Evolutionary conservation across 2,113 vertebrate genomes (phyloP).

Genomic region (Etia nguti): DNA sequence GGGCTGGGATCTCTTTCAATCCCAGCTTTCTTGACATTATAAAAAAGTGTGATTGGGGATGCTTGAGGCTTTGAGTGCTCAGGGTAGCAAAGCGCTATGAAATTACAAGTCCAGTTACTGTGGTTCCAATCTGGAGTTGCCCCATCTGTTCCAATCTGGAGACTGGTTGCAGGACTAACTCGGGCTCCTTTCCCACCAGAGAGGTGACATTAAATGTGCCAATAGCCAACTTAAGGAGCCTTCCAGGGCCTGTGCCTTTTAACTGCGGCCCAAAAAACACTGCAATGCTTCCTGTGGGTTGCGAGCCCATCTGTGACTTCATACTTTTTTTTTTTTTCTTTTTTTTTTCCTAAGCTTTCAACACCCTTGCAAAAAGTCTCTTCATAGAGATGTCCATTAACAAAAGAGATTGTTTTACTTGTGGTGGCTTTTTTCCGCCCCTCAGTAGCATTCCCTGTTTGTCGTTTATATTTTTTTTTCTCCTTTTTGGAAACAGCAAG

Average conservation of each 20-base stretch:
- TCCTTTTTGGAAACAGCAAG: not conserved
- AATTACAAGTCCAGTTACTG: not conserved
- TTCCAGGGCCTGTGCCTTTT: not conserved
- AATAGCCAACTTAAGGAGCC: not conserved
- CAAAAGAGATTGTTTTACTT: not conserved
- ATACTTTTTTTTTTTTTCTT: not conserved
- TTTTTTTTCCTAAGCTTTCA: not conserved
- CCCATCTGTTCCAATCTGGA: too few relatives aligned
- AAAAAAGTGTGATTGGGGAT: not conserved
- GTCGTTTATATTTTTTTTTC: not conserved
- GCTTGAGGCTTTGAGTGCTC: not conserved
- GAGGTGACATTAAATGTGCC: not conserved
- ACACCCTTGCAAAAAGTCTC: not conserved
- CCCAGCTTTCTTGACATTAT: not conserved
- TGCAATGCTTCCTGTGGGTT: not conserved
- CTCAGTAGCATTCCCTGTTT: not conserved
- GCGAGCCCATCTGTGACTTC: not conserved
- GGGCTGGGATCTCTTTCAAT: not conserved
- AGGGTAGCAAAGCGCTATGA: not conserved
- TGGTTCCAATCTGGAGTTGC: not conserved
- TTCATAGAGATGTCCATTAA: not conserved
- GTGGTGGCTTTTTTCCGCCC: not conserved
- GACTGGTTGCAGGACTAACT: not conserved
- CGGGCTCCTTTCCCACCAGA: not conserved
- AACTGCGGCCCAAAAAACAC: not conserved